Conservation (phyloP, 2,888 invertebrate genomes). For the Brenthis hecate region DNA sequence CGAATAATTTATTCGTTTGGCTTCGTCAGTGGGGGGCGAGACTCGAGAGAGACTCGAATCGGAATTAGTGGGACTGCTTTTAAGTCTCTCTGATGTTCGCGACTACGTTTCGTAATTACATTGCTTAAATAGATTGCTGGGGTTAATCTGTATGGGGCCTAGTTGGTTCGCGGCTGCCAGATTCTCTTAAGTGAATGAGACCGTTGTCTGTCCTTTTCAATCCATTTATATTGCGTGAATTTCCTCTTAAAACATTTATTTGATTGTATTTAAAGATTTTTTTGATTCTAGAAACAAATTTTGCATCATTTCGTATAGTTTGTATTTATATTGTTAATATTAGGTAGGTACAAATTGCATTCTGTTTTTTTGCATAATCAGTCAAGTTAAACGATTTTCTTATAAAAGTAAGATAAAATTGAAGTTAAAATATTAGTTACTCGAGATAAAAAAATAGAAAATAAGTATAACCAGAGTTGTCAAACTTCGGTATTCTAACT, state of each 20-base stretch:
- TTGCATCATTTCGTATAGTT: too few relatives aligned
- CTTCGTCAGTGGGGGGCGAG: slow-evolving; percentile 30
- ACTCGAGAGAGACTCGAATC: slow-evolving; percentile 20
- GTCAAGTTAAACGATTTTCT: too few relatives aligned
- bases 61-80: slow-evolving; percentile 34
- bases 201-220: slow-evolving; percentile 23
- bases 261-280: background rate
- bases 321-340: too few relatives aligned
- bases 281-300: too few relatives aligned
- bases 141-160: slow-evolving; percentile 53
- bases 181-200: slow-evolving; percentile 34
- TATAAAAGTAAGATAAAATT: too few relatives aligned
- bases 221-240: slow-evolving; percentile 18
- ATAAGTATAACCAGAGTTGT: too few relatives aligned
- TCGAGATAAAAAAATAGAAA: too few relatives aligned
- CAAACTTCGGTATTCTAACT: too few relatives aligned
- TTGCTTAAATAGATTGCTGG: slow-evolving; percentile 60
- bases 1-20: slow-evolving; percentile 61
- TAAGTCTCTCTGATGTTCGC: slow-evolving; percentile 46
- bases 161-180: slow-evolving; percentile 26
- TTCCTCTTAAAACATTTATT: slow-evolving; percentile 5
- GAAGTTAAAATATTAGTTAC: too few relatives aligned
- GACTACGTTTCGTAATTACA: slow-evolving; percentile 68
- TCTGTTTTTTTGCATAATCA: too few relatives aligned
- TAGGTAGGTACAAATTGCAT: too few relatives aligned